These are phyloP conservation scores for Uropsilus gracilis DNA, from an alignment of 2,113 vertebrate species.

Conservation along the genomic window DNA sequence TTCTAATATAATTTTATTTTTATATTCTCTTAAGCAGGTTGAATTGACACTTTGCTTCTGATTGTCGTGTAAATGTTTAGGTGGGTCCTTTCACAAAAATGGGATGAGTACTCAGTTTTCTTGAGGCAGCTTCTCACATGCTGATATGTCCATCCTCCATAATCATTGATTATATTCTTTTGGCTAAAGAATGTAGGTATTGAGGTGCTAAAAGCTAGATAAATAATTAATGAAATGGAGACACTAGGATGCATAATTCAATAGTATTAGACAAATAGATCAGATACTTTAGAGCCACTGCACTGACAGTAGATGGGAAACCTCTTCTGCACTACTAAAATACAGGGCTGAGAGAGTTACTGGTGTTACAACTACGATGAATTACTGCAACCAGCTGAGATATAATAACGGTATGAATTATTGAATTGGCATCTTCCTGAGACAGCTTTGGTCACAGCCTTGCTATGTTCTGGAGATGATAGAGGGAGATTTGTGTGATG, in stretches of 20 bases:
- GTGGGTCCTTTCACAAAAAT: background rate
- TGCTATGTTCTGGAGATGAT: constrained; percentile 86
- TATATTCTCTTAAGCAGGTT: background rate
- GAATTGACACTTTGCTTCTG: background rate
- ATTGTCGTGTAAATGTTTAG: background rate
- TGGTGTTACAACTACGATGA: constrained; percentile 83
- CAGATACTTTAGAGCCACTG: constrained; percentile 69
- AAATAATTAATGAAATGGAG: constrained; percentile 71
- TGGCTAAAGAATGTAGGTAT: constrained; percentile 63
- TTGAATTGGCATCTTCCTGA: constrained; percentile 89
- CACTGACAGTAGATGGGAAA: constrained; percentile 59
- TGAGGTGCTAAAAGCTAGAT: constrained; percentile 58
- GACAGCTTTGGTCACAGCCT: constrained; percentile 88
- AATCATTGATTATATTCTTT: constrained; percentile 43
- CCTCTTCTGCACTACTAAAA: constrained; percentile 77
- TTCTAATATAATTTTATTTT: background rate
- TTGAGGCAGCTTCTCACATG: background rate
- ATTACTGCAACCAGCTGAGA: constrained; percentile 84
- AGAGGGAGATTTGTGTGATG: constrained; percentile 88
- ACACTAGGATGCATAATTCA: constrained; percentile 78
- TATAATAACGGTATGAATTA: constrained; percentile 89
- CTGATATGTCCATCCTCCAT: background rate
- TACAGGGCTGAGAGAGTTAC: constrained; percentile 75
- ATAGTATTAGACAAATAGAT: constrained; percentile 68
- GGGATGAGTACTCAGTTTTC: background rate